phyloP scores from a whole-genome alignment of 2,113 vertebrate genomes.

The Myotis brandtii region DNA sequence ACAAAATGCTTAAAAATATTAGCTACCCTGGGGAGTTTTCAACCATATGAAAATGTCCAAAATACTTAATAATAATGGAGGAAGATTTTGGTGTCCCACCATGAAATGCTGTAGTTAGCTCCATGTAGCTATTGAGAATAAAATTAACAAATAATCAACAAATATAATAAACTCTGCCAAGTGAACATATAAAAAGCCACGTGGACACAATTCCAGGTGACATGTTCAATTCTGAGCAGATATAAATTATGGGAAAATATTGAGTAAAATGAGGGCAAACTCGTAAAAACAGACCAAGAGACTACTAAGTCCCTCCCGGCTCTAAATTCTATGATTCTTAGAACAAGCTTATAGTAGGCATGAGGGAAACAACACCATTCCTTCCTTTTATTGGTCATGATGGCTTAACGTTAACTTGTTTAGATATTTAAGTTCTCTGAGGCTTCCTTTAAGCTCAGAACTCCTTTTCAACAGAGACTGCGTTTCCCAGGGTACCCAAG shows the following conservation, averaged over 20 bases:
- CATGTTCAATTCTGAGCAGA: background rate
- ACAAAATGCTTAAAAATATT: background rate
- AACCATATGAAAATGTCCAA: background rate
- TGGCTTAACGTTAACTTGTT: constrained; percentile 1
- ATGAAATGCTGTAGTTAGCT: background rate
- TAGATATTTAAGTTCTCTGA: background rate
- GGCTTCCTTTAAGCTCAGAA: background rate
- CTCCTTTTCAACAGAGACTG: background rate
- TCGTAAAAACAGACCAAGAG: background rate
- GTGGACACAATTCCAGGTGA: background rate
- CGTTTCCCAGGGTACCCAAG: background rate
- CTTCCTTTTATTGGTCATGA: background rate
- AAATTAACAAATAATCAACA: background rate
- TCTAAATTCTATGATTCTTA: background rate
- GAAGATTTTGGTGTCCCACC: background rate
- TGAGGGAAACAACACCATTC: background rate
- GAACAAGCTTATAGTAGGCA: background rate
- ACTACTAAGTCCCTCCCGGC: background rate
- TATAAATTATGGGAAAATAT: background rate
- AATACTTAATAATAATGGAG: background rate
- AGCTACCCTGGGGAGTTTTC: background rate
- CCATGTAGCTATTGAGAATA: background rate
- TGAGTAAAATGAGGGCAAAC: background rate
- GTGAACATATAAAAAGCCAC: background rate
- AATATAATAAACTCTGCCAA: background rate